phyloP scores from a whole-genome alignment of 2,888 invertebrate species.

The Chrysolina haemoptera region DNA sequence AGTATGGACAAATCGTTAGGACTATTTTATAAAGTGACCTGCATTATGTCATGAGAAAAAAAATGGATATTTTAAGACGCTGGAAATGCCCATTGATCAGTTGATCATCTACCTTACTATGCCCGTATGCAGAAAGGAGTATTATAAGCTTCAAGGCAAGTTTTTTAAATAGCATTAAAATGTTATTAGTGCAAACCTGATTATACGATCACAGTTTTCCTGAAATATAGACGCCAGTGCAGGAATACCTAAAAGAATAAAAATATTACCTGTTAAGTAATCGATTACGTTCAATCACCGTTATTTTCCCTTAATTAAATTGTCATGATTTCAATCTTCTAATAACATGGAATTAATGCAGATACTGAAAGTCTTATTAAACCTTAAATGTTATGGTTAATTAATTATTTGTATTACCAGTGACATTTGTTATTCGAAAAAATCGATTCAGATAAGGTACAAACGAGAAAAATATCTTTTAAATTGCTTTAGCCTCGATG shows the following conservation, averaged over 20 bases:
- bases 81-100: no score
- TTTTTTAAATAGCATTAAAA: no score
- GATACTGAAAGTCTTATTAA: constrained; percentile 36
- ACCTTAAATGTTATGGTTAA: constrained; percentile 38
- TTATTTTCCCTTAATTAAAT: constrained; percentile 43
- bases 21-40: no score
- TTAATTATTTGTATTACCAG: constrained; percentile 42
- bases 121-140: no score
- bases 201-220: no score
- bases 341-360: constrained; percentile 41
- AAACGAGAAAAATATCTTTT: constrained; percentile 31
- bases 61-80: no score
- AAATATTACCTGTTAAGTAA: background rate
- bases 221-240: no score
- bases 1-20: no score
- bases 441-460: constrained; percentile 30
- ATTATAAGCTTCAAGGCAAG: no score
- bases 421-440: constrained; percentile 40
- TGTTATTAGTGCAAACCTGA: no score
- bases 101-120: no score
- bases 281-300: constrained; percentile 26
- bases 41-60: no score
- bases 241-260: background rate
- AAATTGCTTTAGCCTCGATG: constrained; percentile 43
- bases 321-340: constrained; percentile 39